These are phyloP conservation scores for Acleris holmiana DNA, from an alignment of 2,888 invertebrate genomes.

Conservation along the genomic window DNA sequence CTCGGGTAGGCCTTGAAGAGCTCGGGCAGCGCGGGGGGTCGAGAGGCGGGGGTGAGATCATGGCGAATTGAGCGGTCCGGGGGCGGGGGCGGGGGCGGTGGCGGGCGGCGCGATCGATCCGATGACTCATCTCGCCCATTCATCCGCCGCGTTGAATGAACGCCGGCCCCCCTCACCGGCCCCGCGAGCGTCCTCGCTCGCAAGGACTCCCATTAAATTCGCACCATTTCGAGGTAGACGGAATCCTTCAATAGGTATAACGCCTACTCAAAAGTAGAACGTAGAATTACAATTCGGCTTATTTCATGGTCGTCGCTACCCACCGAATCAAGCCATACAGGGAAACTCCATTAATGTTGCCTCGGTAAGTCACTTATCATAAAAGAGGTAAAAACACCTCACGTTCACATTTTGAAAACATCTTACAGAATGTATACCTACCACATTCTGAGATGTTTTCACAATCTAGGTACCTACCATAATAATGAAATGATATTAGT, in stretches of 20 bases:
- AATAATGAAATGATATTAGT: neutral
- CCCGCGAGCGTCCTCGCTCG: constrained; percentile 64
- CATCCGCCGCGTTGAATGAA: constrained; percentile 82
- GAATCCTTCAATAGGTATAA: constrained; percentile 60
- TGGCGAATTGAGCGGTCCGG: constrained; percentile 48
- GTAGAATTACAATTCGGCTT: constrained; percentile 51
- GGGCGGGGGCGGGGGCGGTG: constrained; percentile 34
- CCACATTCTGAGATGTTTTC: too few species aligned
- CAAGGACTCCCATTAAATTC: constrained; percentile 77
- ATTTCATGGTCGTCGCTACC: constrained; percentile 40
- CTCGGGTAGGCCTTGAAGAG: constrained; percentile 38
- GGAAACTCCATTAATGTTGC: constrained; percentile 17
- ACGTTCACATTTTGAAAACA: too few species aligned
- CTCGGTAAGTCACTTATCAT: constrained; percentile 8
- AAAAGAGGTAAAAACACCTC: neutral
- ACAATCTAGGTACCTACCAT: too few species aligned
- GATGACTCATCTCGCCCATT: constrained; percentile 81
- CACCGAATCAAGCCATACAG: constrained; percentile 23
- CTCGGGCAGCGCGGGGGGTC: constrained; percentile 40
- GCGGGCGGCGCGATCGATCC: constrained; percentile 66
- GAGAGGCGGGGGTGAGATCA: constrained; percentile 50
- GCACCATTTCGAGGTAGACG: constrained; percentile 59
- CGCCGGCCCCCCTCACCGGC: constrained; percentile 51
- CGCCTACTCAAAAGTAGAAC: constrained; percentile 61
- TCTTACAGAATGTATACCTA: too few species aligned